A percentile compares a stretch with the other conserved stretches of the same genome.
Conservation (phyloP, 2,888 invertebrate species). For the Tolmerus cingulatus region DNA sequence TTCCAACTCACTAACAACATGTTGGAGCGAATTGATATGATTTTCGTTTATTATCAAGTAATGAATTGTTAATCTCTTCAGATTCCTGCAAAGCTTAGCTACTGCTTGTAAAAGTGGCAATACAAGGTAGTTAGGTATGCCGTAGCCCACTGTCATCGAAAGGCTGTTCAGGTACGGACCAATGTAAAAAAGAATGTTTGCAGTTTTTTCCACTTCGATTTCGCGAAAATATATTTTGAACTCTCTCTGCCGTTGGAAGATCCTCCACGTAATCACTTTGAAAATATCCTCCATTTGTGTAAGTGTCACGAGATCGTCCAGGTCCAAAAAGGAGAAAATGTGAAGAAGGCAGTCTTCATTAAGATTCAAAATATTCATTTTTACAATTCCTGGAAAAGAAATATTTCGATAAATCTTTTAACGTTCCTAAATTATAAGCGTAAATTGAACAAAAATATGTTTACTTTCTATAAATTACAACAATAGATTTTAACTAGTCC, state of each 20-base stretch:
- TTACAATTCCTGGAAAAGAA: background rate
- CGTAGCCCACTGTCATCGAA: background rate
- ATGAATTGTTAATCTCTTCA: background rate
- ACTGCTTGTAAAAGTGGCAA: background rate
- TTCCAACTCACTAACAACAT: background rate
- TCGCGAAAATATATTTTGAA: background rate
- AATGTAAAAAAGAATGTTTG: background rate
- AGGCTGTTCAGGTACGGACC: background rate
- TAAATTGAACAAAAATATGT: background rate
- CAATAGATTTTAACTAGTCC: background rate
- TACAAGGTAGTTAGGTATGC: background rate
- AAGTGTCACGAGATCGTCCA: background rate
- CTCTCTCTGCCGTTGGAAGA: background rate
- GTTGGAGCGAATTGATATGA: background rate
- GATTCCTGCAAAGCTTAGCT: background rate
- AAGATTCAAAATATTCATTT: conserved; percentile 1
- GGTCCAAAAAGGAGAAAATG: background rate
- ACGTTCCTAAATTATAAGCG: background rate
- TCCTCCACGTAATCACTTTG: background rate
- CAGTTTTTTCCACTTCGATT: conserved; percentile 11
- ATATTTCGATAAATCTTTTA: background rate
- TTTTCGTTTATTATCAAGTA: background rate
- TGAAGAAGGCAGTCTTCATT: conserved; percentile 14
- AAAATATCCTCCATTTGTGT: background rate
- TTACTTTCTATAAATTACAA: background rate